Evolutionary conservation across 2,113 vertebrate species (phyloP).

Genomic region (Ceyx cyanopectus): DNA sequence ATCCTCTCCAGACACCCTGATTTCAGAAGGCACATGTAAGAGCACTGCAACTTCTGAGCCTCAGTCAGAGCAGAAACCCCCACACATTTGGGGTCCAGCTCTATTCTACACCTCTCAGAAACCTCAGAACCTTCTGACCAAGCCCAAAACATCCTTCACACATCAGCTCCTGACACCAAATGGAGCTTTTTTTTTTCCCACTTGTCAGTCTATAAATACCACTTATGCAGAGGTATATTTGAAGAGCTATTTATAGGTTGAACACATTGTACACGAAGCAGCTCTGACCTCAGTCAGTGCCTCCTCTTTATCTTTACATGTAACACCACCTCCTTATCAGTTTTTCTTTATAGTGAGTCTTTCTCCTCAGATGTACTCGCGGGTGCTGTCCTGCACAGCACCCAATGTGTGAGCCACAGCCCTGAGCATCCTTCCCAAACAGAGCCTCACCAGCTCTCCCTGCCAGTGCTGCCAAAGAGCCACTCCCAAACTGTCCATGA

Average conservation of each 20-base stretch:
- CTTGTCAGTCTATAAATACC: constrained; percentile 42
- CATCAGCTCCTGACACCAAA: not conserved
- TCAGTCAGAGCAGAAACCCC: not conserved
- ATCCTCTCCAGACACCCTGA: not conserved
- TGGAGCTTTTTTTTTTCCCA: not conserved
- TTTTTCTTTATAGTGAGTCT: not conserved
- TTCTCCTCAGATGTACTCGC: accelerated
- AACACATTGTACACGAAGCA: constrained; percentile 9
- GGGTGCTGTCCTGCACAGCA: not conserved
- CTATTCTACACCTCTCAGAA: not conserved
- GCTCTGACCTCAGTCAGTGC: constrained; percentile 1
- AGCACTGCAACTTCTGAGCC: not conserved
- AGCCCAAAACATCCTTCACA: not conserved
- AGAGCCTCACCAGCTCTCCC: not conserved
- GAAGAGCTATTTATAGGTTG: constrained; percentile 46
- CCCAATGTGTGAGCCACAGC: not conserved
- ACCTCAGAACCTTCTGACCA: constrained; percentile 6
- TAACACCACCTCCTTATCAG: not conserved
- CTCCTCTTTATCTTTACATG: not conserved
- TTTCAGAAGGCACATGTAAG: not conserved
- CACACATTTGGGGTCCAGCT: not conserved
- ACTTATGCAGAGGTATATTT: constrained; percentile 31
- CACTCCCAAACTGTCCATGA: not conserved
- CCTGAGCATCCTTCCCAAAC: not conserved
- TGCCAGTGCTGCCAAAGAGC: not conserved